phyloP scores from a whole-genome alignment of 2,888 invertebrate species.

The Andrena flavipes region DNA sequence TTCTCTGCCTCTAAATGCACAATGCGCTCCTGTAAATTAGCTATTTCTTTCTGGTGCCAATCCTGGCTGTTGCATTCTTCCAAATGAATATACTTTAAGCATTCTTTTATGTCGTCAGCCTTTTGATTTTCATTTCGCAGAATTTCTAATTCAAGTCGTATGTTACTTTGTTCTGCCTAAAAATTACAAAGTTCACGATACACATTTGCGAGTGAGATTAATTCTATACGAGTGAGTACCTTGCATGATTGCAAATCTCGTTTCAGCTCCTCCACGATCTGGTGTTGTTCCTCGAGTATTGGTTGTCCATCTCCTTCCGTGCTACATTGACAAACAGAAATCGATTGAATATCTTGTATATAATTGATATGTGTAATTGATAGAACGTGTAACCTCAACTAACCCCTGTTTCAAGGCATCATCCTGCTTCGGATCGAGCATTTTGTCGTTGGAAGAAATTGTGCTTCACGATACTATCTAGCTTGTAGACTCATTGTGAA shows the following conservation, averaged over 20 bases:
- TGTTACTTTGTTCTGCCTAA: conserved; percentile 77
- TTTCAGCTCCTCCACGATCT: conserved; percentile 72
- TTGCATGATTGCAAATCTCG: conserved; percentile 78
- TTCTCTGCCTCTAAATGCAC: conserved; percentile 86
- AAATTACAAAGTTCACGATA: not conserved
- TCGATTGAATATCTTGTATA: not conserved
- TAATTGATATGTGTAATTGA: no score
- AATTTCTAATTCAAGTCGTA: conserved; percentile 75
- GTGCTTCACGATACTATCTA: not conserved
- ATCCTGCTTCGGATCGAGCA: conserved; percentile 60
- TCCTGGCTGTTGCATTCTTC: conserved; percentile 64
- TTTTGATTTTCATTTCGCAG: conserved; percentile 72
- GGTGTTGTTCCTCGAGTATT: conserved; percentile 74
- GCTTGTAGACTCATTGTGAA: conserved; percentile 12
- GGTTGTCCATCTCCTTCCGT: conserved; percentile 63
- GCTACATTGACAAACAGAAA: conserved; percentile 39
- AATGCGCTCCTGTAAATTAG: conserved; percentile 79
- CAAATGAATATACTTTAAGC: conserved; percentile 68
- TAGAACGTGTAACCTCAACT: conserved; percentile 65
- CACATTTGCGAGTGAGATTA: not conserved
- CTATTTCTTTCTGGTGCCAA: conserved; percentile 65
- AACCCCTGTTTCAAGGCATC: conserved; percentile 54
- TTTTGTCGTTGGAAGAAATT: conserved; percentile 32
- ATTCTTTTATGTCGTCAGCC: conserved; percentile 70
- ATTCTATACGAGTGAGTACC: conserved; percentile 61